phyloP scores from a whole-genome alignment of 2,888 invertebrate species.

The Clivina fossor region DNA sequence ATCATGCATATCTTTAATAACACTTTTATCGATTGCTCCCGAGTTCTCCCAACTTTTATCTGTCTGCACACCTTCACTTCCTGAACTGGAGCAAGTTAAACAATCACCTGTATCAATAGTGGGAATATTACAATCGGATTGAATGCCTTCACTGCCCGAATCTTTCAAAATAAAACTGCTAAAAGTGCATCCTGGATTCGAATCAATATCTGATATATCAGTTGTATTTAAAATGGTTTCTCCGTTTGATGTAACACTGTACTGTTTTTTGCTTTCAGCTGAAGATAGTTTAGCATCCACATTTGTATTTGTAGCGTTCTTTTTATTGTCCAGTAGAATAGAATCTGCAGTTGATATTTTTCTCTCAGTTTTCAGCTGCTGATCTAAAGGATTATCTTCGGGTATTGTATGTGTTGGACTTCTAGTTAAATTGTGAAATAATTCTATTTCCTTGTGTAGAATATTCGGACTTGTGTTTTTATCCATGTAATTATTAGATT shows the following conservation, averaged over 20 bases:
- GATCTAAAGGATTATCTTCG: slow-evolving; percentile 35
- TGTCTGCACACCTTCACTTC: slow-evolving; percentile 40
- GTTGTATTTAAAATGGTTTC: slow-evolving; percentile 7
- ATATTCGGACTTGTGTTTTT: slow-evolving; percentile 52
- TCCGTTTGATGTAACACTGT: not conserved
- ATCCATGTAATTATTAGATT: slow-evolving; percentile 47
- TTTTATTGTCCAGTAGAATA: too few species aligned
- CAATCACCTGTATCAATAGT: slow-evolving; percentile 51
- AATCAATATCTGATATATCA: slow-evolving; percentile 26
- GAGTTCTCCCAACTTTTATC: slow-evolving; percentile 61
- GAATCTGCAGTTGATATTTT: slow-evolving; percentile 39
- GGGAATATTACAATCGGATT: slow-evolving; percentile 41
- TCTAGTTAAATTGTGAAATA: slow-evolving; percentile 68
- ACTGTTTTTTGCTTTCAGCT: not conserved
- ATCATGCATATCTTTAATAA: slow-evolving; percentile 67
- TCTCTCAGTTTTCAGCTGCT: slow-evolving; percentile 19
- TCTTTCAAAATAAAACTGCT: slow-evolving; percentile 29
- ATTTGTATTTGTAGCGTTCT: too few species aligned
- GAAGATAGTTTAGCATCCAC: too few species aligned
- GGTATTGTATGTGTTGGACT: slow-evolving; percentile 55
- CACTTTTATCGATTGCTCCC: slow-evolving; percentile 61
- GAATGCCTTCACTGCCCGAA: slow-evolving; percentile 24
- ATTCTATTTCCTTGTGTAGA: slow-evolving; percentile 65
- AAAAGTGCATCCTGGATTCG: slow-evolving; percentile 18
- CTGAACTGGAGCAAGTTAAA: slow-evolving; percentile 54